Conservation (phyloP, 2,888 invertebrate genomes). For the Ernsta delagoae region DNA sequence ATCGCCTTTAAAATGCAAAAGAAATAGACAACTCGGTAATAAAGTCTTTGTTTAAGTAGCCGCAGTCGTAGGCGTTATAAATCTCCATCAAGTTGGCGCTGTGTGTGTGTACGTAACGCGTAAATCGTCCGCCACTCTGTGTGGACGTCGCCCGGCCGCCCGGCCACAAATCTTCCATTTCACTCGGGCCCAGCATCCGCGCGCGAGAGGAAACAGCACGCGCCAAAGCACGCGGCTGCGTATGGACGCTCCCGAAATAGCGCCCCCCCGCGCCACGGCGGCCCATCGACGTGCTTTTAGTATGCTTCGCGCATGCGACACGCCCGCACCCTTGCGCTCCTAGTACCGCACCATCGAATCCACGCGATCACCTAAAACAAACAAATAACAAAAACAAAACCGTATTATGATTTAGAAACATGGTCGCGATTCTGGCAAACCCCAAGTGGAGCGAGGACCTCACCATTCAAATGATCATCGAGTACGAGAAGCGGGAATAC, state of each 20-base stretch:
- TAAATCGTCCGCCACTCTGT: constrained; percentile 26
- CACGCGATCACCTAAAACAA: constrained; percentile 63
- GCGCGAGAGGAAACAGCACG: constrained; percentile 82
- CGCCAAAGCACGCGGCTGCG: constrained; percentile 84
- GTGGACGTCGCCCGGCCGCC: constrained; percentile 30
- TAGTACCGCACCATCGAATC: constrained; percentile 58
- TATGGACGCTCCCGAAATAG: constrained; percentile 84
- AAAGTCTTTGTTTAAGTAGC: constrained; percentile 33
- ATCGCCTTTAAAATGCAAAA: constrained; percentile 19
- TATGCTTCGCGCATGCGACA: constrained; percentile 85
- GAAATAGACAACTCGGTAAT: constrained; percentile 21
- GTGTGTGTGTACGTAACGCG: constrained; percentile 28
- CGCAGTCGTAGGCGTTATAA: constrained; percentile 31
- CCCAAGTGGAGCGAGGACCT: constrained; percentile 83
- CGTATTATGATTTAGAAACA: constrained; percentile 63
- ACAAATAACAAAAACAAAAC: constrained; percentile 41
- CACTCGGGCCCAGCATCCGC: constrained; percentile 81
- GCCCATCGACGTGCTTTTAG: constrained; percentile 85
- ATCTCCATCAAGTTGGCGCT: constrained; percentile 25
- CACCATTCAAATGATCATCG: constrained; percentile 81
- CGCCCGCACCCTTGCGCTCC: constrained; percentile 82
- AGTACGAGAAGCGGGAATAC: constrained; percentile 80
- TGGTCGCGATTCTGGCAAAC: constrained; percentile 80
- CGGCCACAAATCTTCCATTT: constrained; percentile 83
- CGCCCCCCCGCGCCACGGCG: constrained; percentile 74